These are phyloP conservation scores for Muscicapa comitata DNA, from an alignment of 2,797 vertebrate species.

Conservation along the genomic window DNA sequence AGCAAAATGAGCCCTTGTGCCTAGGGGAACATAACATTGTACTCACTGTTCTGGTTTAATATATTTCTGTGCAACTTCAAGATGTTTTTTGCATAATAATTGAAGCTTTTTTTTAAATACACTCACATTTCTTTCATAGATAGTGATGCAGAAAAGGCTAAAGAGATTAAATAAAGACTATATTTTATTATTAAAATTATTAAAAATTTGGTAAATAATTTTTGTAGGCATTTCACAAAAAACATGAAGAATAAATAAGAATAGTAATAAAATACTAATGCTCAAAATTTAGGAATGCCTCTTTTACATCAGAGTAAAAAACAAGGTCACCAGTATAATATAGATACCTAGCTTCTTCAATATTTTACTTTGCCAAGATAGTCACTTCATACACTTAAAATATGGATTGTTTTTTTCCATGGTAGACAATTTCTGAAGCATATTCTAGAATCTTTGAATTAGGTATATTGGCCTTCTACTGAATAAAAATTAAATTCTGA, in stretches of 20 bases:
- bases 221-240: not conserved
- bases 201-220: not conserved
- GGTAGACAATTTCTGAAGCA: not conserved
- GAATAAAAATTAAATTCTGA: not conserved
- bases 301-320: not conserved
- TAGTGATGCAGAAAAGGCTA: not conserved
- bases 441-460: not conserved
- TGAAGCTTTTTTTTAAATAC: not conserved
- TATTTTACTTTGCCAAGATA: not conserved
- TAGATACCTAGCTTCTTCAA: not conserved
- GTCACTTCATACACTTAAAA: not conserved
- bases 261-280: not conserved
- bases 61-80: slow-evolving; percentile 43
- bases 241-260: not conserved
- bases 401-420: fast-evolving
- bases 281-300: not conserved
- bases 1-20: slow-evolving; percentile 47
- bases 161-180: not conserved
- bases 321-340: not conserved
- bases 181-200: not conserved
- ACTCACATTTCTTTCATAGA: not conserved
- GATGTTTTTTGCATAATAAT: slow-evolving; percentile 58
- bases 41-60: slow-evolving; percentile 52
- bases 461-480: not conserved
- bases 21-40: slow-evolving; percentile 55